Conservation (phyloP, 2,888 invertebrate species). For the Eupithecia exiguata region DNA sequence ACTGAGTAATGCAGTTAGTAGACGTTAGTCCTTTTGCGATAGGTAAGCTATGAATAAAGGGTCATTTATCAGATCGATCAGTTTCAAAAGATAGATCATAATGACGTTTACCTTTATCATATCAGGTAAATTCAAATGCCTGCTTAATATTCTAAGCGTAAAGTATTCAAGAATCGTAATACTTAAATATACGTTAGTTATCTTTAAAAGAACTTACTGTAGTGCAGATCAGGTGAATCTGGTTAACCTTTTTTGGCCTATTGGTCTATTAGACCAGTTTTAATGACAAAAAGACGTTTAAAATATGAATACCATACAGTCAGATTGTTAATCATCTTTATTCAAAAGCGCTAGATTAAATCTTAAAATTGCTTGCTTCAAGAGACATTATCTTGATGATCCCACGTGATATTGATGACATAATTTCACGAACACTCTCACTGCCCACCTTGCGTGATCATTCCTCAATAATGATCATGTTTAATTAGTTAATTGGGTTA, state of each 20-base stretch:
- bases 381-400: neutral
- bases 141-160: neutral
- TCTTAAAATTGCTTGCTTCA: neutral
- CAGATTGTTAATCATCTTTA: constrained; percentile 14
- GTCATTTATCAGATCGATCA: neutral
- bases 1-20: neutral
- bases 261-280: constrained; percentile 26
- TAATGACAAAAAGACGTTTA: constrained; percentile 8
- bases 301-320: neutral
- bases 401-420: constrained; percentile 26
- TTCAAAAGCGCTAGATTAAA: neutral
- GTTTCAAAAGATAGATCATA: neutral
- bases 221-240: neutral
- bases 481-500: constrained; percentile 41
- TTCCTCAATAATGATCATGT: constrained; percentile 29
- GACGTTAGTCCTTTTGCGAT: no score
- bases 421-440: constrained; percentile 37
- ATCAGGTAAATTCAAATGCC: neutral
- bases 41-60: neutral
- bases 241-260: constrained; percentile 22
- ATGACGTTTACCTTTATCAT: neutral
- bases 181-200: neutral
- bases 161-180: neutral
- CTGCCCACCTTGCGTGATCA: constrained; percentile 37
- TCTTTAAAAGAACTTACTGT: neutral